phyloP scores from a whole-genome alignment of 2,888 invertebrate genomes.

The Serripes groenlandicus region DNA sequence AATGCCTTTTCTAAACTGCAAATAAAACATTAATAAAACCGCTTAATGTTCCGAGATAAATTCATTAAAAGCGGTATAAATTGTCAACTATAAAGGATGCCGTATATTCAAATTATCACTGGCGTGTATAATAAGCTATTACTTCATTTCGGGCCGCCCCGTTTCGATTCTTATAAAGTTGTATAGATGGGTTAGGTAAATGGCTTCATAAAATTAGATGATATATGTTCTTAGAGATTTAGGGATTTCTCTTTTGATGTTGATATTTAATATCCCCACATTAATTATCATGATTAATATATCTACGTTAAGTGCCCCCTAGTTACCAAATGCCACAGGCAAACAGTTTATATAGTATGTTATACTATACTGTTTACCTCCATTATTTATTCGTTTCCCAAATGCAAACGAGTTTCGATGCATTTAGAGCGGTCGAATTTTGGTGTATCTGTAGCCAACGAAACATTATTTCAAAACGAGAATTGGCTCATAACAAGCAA shows the following conservation, averaged over 20 bases:
- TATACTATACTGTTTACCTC: no score
- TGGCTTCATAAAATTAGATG: background rate
- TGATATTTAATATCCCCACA: conserved; percentile 14
- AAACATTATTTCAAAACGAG: no score
- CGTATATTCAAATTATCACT: conserved; percentile 12
- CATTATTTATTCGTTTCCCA: no score
- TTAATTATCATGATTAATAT: conserved; percentile 19
- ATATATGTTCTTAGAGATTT: background rate
- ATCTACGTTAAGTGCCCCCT: background rate
- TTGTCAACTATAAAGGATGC: conserved; percentile 28
- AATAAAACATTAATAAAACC: conserved; percentile 33
- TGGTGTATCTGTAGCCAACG: no score
- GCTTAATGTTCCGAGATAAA: conserved; percentile 28
- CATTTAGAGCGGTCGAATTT: no score
- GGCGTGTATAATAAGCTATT: conserved; percentile 8
- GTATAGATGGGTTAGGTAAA: conserved; percentile 4
- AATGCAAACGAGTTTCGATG: no score
- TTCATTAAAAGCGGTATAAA: conserved; percentile 19
- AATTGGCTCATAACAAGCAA: no score
- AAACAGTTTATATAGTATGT: no score
- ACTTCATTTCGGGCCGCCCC: conserved; percentile 12
- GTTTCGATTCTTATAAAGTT: conserved; percentile 12
- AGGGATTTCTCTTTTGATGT: background rate
- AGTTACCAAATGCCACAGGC: no score
- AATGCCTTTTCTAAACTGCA: conserved; percentile 16